Evolutionary conservation across 2,797 vertebrate species (phyloP), one percentile per base, ranked within the genome.

Genomic region (Heliangelus exortis): DNA sequence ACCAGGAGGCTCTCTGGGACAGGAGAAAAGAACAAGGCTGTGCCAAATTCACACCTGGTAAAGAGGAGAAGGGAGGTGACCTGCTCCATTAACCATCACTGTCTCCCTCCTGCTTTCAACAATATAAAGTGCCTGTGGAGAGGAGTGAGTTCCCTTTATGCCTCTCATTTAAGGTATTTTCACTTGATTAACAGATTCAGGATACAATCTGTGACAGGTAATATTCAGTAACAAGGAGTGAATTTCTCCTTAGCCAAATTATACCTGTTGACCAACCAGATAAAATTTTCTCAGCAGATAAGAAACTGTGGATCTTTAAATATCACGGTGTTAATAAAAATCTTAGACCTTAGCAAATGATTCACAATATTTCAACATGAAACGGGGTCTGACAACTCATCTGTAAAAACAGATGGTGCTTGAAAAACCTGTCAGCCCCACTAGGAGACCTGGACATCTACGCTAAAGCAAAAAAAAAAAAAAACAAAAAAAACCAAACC

Each of bases 351-450:
- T 62, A 81, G 13, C 6, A 78, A 91, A 75, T 78, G 75, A 79
- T 66, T 90, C 80, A 90, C 53, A 73, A 9, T 79, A 88, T 92
- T 90, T 95, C 45, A 92, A 14, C 55, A 92, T 29, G 66, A 96
- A 93, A 55, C 69, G 28, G 39, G 90, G 61, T 58, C 65, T 87
- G 53, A 65, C 59, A 76, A 74, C 43, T 63, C 1, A 1, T 79
- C 55, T 90, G 36, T 67, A 68, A 82, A 92, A 96, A 67, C 78
- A 93, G 71, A 67, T 82, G 90, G 81, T 71, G 29, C 20, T 84
- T 73, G 39, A 90, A 84, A 51, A 90, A 59, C 45, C 2, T 5
- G 2, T 36, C 63, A 69, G 20, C 18, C 65, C 15, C 23, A 63
- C 61, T 72, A 65, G 58, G 91, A 72, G 68, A 80, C 26, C 33